Conservation (phyloP, 1,140 invertebrate species). For the Drosophila chauvacae region DNA sequence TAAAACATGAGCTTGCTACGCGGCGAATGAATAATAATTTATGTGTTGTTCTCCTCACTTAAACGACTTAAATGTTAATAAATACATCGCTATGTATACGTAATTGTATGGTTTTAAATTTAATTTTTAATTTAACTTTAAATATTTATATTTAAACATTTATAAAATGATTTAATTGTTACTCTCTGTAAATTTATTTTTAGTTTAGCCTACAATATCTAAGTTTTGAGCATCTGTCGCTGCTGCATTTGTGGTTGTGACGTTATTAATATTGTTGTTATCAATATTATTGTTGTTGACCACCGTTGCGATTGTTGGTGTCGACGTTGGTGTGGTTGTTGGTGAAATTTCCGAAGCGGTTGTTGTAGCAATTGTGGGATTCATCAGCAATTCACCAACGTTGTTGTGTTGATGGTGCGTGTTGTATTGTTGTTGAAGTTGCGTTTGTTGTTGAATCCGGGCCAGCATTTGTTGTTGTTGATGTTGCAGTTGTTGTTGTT, state of each 20-base stretch:
- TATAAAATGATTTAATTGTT: constrained; percentile 65
- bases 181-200: constrained; percentile 48
- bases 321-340: constrained; percentile 51
- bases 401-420: constrained; percentile 61
- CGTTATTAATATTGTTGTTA: constrained; percentile 39
- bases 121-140: constrained; percentile 48
- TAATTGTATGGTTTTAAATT: constrained; percentile 45
- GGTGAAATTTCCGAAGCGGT: constrained; percentile 23
- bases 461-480: constrained; percentile 80
- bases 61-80: constrained; percentile 53
- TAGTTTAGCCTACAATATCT: constrained; percentile 84
- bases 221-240: constrained; percentile 84
- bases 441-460: constrained; percentile 79
- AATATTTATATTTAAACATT: constrained; percentile 69
- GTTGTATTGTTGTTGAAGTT: constrained; percentile 81
- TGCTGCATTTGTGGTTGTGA: constrained; percentile 55
- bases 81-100: constrained; percentile 50
- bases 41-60: constrained; percentile 42
- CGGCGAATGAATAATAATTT: constrained; percentile 38
- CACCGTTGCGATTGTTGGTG: constrained; percentile 49
- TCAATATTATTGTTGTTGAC: constrained; percentile 53
- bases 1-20: constrained; percentile 38
- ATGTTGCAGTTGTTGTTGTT: constrained; percentile 67
- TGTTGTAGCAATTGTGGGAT: constrained; percentile 27
- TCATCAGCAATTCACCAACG: constrained; percentile 50